Conservation (phyloP, 2,797 vertebrate species). For the Odontamblyopus rebecca region DNA sequence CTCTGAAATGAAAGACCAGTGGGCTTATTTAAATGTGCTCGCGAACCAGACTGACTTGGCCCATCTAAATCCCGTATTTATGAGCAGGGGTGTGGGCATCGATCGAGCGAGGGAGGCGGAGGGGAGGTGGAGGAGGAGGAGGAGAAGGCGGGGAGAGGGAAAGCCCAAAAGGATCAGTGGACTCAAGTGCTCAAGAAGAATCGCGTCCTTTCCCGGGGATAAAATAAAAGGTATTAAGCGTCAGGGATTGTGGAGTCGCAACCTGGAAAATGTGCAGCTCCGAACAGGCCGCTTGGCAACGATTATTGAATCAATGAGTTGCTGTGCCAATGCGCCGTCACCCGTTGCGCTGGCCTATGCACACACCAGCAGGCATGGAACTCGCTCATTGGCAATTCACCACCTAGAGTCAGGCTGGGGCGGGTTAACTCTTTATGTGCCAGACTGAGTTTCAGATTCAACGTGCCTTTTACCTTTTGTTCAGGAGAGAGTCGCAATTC, state of each 20-base stretch:
- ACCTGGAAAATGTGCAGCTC: slow-evolving; percentile 60
- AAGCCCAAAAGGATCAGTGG: slow-evolving; percentile 40
- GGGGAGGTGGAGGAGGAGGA: neutral
- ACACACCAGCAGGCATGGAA: slow-evolving; percentile 29
- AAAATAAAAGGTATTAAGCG: slow-evolving; percentile 71
- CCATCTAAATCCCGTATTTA: slow-evolving; percentile 73
- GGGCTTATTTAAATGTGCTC: slow-evolving; percentile 79
- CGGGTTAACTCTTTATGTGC: neutral
- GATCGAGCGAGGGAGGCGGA: slow-evolving; percentile 51
- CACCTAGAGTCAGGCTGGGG: slow-evolving; percentile 6
- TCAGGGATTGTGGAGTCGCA: slow-evolving; percentile 41
- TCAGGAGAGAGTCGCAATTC: no score
- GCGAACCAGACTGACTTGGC: slow-evolving; percentile 63
- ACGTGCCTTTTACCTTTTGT: no score
- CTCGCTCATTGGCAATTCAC: slow-evolving; percentile 44
- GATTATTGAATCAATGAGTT: slow-evolving; percentile 63
- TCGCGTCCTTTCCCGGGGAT: slow-evolving; percentile 62
- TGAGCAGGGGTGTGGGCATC: slow-evolving; percentile 71
- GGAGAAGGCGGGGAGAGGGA: neutral
- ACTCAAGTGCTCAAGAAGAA: slow-evolving; percentile 69
- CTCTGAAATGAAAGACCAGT: slow-evolving; percentile 79
- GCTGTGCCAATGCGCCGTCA: neutral
- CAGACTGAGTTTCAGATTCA: no score
- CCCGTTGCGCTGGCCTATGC: neutral
- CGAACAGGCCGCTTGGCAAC: slow-evolving; percentile 61